Evolutionary conservation across 2,888 invertebrate species (phyloP).

Genomic region (Sesia bembeciformis): DNA sequence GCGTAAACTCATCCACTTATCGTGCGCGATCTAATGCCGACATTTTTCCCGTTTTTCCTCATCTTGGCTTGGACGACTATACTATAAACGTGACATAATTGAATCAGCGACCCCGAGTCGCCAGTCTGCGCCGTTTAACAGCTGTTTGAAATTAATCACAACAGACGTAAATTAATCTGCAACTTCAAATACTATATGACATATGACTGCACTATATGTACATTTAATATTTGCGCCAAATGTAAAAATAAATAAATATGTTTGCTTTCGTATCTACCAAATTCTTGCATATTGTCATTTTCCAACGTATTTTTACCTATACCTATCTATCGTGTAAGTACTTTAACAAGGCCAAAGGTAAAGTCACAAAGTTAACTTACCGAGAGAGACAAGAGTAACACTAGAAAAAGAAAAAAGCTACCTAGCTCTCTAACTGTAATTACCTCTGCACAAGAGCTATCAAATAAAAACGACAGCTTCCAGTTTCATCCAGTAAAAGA

Average conservation of each 20-base stretch:
- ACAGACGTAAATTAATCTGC: constrained; percentile 22
- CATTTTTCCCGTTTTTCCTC: constrained; percentile 71
- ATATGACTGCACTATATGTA: too few relatives aligned
- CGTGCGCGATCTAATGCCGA: constrained; percentile 62
- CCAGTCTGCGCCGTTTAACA: constrained; percentile 21
- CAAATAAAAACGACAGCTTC: constrained; percentile 35
- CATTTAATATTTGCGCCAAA: too few relatives aligned
- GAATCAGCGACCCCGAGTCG: constrained; percentile 50
- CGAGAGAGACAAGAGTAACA: too few relatives aligned
- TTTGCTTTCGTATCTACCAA: too few relatives aligned
- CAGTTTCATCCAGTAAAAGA: constrained; percentile 32
- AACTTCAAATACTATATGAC: neutral
- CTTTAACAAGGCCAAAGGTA: too few relatives aligned
- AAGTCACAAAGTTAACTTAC: too few relatives aligned
- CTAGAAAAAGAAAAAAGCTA: too few relatives aligned
- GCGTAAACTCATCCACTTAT: constrained; percentile 71
- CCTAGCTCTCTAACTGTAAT: constrained; percentile 30
- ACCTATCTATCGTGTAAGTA: too few relatives aligned
- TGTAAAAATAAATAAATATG: too few relatives aligned
- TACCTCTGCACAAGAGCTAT: constrained; percentile 42
- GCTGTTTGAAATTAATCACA: constrained; percentile 53
- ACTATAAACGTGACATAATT: constrained; percentile 61
- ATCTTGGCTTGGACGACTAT: constrained; percentile 50
- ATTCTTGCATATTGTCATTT: too few relatives aligned
- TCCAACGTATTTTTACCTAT: too few relatives aligned